phyloP scores from a whole-genome alignment of 2,113 vertebrate species.

The Alces alces region DNA sequence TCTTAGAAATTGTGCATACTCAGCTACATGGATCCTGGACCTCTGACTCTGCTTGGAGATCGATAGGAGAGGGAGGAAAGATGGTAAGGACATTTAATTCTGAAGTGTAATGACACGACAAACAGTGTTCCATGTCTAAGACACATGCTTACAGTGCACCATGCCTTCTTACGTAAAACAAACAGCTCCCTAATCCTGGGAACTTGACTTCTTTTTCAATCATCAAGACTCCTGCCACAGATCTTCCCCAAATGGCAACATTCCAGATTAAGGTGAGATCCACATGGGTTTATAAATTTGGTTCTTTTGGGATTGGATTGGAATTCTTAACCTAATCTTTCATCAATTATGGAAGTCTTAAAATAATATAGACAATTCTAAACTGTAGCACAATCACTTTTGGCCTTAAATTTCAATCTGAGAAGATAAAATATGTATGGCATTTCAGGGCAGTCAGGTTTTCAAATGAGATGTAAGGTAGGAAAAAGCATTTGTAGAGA shows the following conservation, averaged over 20 bases:
- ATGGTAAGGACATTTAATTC: not conserved
- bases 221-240: too few species aligned
- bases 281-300: not conserved
- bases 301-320: not conserved
- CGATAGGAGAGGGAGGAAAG: not conserved
- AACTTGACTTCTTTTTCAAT: not conserved
- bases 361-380: not conserved
- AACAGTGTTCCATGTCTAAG: not conserved
- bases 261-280: not conserved
- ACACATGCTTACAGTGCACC: not conserved
- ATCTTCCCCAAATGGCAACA: not conserved
- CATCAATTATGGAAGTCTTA: not conserved
- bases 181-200: not conserved
- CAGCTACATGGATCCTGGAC: not conserved
- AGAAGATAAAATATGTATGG: not conserved
- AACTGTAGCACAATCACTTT: constrained; percentile 14
- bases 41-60: not conserved
- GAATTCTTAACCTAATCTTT: not conserved
- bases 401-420: not conserved
- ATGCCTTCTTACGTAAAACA: not conserved
- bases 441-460: not conserved
- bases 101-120: not conserved
- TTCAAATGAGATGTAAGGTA: not conserved
- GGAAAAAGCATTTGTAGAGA: not conserved
- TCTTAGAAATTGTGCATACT: not conserved